A percentile compares a stretch with the other conserved stretches of the same genome.
Conservation (phyloP, 2,113 vertebrate species). For the Callorhinus ursinus region DNA sequence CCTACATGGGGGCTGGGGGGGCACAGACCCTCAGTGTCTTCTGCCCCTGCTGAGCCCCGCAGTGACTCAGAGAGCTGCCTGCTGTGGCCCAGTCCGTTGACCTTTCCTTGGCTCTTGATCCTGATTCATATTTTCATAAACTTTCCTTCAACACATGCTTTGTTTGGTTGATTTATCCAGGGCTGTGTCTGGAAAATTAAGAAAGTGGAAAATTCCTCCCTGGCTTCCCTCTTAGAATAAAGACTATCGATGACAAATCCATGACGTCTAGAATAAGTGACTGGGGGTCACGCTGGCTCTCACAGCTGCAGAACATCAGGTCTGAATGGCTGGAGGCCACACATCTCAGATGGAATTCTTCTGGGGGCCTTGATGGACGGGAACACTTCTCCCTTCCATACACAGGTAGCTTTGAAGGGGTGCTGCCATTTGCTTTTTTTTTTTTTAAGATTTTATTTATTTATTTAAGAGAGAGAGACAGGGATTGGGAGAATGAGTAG, state of each 20-base stretch:
- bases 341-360: background rate
- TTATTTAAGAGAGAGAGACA: too few relatives aligned
- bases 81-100: background rate
- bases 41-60: rapidly evolving
- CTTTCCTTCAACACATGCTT: background rate
- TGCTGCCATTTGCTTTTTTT: too few relatives aligned
- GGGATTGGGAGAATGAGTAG: too few relatives aligned
- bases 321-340: background rate
- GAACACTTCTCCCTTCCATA: too few relatives aligned
- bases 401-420: background rate
- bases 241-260: background rate
- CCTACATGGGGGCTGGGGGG: rapidly evolving
- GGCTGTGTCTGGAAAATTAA: background rate
- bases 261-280: background rate
- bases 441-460: too few relatives aligned
- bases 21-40: background rate
- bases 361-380: background rate
- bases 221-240: background rate
- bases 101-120: background rate
- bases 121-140: background rate
- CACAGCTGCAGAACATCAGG: rapidly evolving
- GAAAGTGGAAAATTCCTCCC: background rate
- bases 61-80: background rate
- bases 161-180: background rate
- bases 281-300: background rate